phyloP scores from a whole-genome alignment of 1,140 invertebrate genomes.

The Neotoxoptera formosana region DNA sequence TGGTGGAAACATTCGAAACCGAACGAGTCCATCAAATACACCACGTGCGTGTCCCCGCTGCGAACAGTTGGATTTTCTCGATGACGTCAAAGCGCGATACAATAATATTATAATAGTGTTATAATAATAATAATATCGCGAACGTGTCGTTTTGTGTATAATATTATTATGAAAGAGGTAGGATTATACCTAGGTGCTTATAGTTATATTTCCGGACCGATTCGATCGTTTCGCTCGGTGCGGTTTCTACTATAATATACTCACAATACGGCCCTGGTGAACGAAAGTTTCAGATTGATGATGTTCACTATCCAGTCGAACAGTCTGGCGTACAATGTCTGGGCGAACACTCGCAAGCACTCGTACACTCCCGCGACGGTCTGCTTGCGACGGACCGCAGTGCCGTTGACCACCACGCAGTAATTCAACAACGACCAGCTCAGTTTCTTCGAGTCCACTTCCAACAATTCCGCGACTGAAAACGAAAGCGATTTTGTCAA shows the following conservation, averaged over 20 bases:
- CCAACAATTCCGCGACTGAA: slow-evolving; percentile 76
- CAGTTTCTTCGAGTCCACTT: slow-evolving; percentile 82
- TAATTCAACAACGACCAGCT: slow-evolving; percentile 86
- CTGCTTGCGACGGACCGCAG: slow-evolving; percentile 78
- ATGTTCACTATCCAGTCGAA: slow-evolving; percentile 88
- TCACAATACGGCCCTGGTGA: slow-evolving; percentile 82
- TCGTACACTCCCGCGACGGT: slow-evolving; percentile 77
- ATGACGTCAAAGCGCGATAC: background rate
- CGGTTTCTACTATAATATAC: no score
- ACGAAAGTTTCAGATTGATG: slow-evolving; percentile 82
- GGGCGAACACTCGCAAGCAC: slow-evolving; percentile 79
- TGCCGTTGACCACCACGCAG: slow-evolving; percentile 82
- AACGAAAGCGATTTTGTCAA: background rate
- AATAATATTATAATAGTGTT: no score
- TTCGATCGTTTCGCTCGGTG: background rate
- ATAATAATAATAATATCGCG: no score
- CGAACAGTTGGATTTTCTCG: slow-evolving; percentile 62
- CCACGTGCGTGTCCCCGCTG: slow-evolving; percentile 81
- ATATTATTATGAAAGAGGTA: background rate
- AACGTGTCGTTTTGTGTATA: background rate
- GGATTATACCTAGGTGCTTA: no score
- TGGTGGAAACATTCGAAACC: slow-evolving; percentile 90
- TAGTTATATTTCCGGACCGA: background rate
- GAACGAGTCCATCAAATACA: slow-evolving; percentile 85
- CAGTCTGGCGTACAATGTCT: slow-evolving; percentile 79